Conservation (phyloP, 2,113 vertebrate genomes). For the Salminus brasiliensis region DNA sequence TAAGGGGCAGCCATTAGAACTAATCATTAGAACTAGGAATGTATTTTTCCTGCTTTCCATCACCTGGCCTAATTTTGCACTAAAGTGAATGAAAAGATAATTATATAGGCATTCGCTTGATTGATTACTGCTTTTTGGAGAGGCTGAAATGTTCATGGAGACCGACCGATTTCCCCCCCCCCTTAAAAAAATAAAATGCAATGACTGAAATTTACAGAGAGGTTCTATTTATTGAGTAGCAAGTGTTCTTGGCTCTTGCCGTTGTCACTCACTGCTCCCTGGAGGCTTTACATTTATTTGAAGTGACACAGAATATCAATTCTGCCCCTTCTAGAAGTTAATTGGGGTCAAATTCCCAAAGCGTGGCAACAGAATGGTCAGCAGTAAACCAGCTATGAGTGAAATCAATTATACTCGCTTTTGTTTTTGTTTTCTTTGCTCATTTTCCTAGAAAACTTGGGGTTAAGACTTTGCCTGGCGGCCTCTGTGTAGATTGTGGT, state of each 20-base stretch:
- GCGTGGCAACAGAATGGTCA: constrained; percentile 39
- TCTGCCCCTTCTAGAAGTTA: constrained; percentile 53
- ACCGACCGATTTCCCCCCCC: constrained; percentile 35
- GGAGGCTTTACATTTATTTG: constrained; percentile 49
- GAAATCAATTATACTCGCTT: constrained; percentile 41
- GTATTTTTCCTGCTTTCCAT: constrained; percentile 1
- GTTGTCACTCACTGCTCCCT: constrained; percentile 46
- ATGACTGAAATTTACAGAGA: constrained; percentile 53
- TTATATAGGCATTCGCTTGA: constrained; percentile 61
- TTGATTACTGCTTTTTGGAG: constrained; percentile 61
- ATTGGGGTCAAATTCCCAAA: constrained; percentile 57
- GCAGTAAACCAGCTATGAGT: constrained; percentile 26
- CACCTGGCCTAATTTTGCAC: constrained; percentile 24
- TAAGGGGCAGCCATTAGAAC: constrained; percentile 7
- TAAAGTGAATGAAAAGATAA: constrained; percentile 50
- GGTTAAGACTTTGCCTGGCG: constrained; percentile 44
- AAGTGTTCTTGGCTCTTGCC: constrained; percentile 44
- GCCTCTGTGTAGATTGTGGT: constrained; percentile 27
- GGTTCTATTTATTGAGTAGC: constrained; percentile 29
- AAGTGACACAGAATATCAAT: constrained; percentile 56
- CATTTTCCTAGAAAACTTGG: constrained; percentile 39
- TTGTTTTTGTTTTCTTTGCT: constrained; percentile 31
- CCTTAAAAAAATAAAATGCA: constrained; percentile 47
- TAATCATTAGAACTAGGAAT: constrained; percentile 17
- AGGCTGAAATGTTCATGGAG: constrained; percentile 39